Base-by-base conservation (phyloP, 2,888 invertebrate species). In the Aporophyla lueneburgensis region DNA sequence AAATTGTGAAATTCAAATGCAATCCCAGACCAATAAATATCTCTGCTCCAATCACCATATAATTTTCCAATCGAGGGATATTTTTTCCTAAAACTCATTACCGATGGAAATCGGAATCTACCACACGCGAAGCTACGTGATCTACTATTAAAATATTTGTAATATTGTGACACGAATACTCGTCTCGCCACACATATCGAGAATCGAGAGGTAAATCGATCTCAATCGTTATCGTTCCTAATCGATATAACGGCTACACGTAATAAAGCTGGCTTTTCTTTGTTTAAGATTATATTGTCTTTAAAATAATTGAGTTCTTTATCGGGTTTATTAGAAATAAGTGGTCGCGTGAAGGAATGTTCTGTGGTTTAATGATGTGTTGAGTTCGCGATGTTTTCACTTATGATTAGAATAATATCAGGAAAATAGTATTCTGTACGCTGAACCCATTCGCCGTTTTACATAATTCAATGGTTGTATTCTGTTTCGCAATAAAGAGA, bases 171-270 rank as follows among this genome's bases (percentile, higher is more conserved):
- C 89, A 89, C 83, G 81, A 89, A 89, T 89, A 78, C 76, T 66
- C 73, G 78, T 63, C 70, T 62, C 74, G 81, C 75, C 81, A 78
- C 84, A 86, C 78, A 87, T 83, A 84, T 82, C 80, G 78, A 80
- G 78, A 78, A 86, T 85, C 80, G 84, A 88, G 83, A 81, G 59
- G 75, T 80, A 83, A 86, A 89, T 86, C 87, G 89, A 87, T 90
- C 71, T 83, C 83, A 56, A 72, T 72, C 69, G 81, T 85, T 86
- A 84, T 87, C 88, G 86, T 80, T 89, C 91, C 84, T 87, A 90
- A 91, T 91, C 88, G 90, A 88, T 86, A 19, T 90, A 91, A 89
- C 91, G 88, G 90, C 66, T 77, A 72, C 69, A 78, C 73, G 65
- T 74, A 76, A 74, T 83, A 82, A 68, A 73, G 54, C 54, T 27